These are phyloP conservation scores for Thalassophryne amazonica DNA, from an alignment of 2,797 vertebrate species.

Conservation along the genomic window DNA sequence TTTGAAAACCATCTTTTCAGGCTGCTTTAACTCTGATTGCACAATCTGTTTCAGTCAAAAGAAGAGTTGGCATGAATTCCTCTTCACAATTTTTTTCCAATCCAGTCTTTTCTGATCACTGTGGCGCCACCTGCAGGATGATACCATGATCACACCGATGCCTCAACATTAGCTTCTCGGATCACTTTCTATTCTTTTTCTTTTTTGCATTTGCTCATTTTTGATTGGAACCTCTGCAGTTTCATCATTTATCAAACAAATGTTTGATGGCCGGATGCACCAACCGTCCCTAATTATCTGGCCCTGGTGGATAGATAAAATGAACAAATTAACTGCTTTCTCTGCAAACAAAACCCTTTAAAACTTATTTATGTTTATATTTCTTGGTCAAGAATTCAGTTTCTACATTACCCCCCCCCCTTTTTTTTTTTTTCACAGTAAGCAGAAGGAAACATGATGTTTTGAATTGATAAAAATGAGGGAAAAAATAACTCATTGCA, in stretches of 20 bases:
- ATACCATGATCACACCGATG: too few species aligned
- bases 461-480: not conserved
- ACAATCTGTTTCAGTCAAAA: conserved; percentile 22
- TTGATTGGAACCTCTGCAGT: too few species aligned
- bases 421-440: conserved; percentile 11
- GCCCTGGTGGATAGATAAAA: too few species aligned
- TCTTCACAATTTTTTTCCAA: not conserved
- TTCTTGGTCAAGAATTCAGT: not conserved
- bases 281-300: too few species aligned
- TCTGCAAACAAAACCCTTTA: too few species aligned
- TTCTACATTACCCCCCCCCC: not conserved
- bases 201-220: too few species aligned
- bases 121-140: conserved; percentile 8
- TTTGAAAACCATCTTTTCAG: too few species aligned
- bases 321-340: not conserved
- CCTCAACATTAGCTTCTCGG: too few species aligned
- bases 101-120: conserved; percentile 12
- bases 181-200: too few species aligned
- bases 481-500: not conserved
- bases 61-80: conserved; percentile 26
- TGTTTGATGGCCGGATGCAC: too few species aligned
- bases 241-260: too few species aligned
- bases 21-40: not conserved
- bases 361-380: too few species aligned
- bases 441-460: conserved; percentile 7